Percentiles rank a stretch among this genome's conserved stretches.
These are phyloP conservation scores for Ridgeia piscesae DNA, from an alignment of 1,140 invertebrate genomes.

Conservation along the genomic window DNA sequence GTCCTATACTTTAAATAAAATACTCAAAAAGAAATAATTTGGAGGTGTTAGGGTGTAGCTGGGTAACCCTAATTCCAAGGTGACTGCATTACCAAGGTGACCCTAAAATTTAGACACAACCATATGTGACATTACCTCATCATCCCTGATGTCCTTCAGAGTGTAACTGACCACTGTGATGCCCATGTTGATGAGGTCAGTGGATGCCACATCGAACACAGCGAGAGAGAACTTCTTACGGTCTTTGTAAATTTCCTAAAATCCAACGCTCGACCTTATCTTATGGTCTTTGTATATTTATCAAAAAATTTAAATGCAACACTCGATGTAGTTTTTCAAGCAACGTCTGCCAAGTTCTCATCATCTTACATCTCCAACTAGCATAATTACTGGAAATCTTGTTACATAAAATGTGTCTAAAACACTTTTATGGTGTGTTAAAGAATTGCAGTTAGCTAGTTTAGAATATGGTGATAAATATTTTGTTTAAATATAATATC, in stretches of 20 bases:
- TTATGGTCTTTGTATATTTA: no score
- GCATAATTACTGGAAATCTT: neutral
- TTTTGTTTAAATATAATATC: neutral
- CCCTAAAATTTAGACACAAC: neutral
- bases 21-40: no score
- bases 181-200: constrained; percentile 96
- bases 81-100: neutral
- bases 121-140: constrained; percentile 63
- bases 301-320: no score
- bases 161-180: constrained; percentile 98
- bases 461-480: neutral
- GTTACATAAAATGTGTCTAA: neutral
- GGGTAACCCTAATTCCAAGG: no score
- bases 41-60: no score
- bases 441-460: neutral
- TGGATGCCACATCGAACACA: constrained; percentile 68
- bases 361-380: neutral
- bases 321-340: no score
- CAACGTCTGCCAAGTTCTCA: no score
- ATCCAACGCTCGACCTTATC: neutral
- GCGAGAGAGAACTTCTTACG: constrained; percentile 98
- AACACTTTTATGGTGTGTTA: neutral
- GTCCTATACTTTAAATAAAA: no score
- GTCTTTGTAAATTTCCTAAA: constrained; percentile 93
- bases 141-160: constrained; percentile 94